Base-by-base conservation (phyloP, 2,888 invertebrate genomes). In the Tachina grossa region DNA sequence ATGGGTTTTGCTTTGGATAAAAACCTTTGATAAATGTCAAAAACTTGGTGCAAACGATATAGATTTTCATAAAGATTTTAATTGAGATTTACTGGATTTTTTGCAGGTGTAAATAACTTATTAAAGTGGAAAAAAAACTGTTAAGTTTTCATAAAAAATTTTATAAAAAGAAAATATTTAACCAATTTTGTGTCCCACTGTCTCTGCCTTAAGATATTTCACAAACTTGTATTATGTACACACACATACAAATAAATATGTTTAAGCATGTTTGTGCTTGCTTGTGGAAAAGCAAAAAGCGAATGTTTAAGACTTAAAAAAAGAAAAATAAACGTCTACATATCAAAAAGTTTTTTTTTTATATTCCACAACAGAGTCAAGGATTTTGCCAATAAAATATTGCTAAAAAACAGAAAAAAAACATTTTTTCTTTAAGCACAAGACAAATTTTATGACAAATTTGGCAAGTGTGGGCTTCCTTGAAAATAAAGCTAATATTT, bases 361-460 rank as follows among this genome's bases (percentile, higher is more conserved):
- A 78, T 69, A 78, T 51, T 22, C 57, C 16, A 59, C 78, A 57
- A 69, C 41, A 63, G 45, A 71, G 71, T 72, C 47, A 71, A 71
- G 71, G 47, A 53, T 47, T 72, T 65, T 80, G 80, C 63, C 65
- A 65, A 66, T 16, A 69, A 69, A 69, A 69, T 59, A 66, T 76
- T 11, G 45, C 55, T 22, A 53, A n/a, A 31, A 49, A 16, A 3
- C 4, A 43, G 49, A 5, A 77, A 31, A 66, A 9, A 22, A 47
- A 39, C 10, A 51, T 68, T 68, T 59, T 63, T 39, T 49, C 59
- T 55, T 55, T 22, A 47, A 71, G n/a, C 31, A 75, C 19, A 69
- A 53, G 65, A 81, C 74, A 81, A 81, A 72, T 72, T 72, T 65
- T 61, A 57, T 71, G 74, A 81, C 74, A 81, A 81, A 76, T 82